Evolutionary conservation across 2,888 invertebrate species (phyloP), one percentile per base, ranked within the genome.

Genomic region (Druceiella hillmani): DNA sequence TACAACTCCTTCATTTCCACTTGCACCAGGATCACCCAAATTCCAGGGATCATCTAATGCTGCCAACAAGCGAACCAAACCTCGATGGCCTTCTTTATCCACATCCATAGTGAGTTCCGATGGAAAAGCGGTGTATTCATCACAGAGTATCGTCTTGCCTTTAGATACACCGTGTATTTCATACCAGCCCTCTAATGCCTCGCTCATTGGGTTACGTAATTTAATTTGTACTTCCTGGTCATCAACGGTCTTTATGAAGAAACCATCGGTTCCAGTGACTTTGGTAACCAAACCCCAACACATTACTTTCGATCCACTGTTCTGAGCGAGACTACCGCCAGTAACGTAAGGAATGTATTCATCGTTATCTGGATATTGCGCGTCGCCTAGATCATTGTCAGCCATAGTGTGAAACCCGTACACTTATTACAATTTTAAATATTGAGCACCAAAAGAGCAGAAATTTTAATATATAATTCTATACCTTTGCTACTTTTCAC

Each of bases 11-110:
- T 55, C 51, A 47, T 64, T 51, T 2, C 40, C 51, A 43, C 50
- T 52, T 3, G 52, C 46, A 20, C 45, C 47, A 15, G 59, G 58
- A 11, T 65, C 66, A 32, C 70, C 71, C 14, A 71, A 58, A 44
- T 71, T 67, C 71, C 71, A 72, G 0, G 70, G 70, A 35, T 70
- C 68, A 43, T 72, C 71, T 1, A 72, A 50, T 2, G 68, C 69
- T 17, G 56, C 55, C 28, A 72, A 48, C 15, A 72, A 50, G 43
- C 58, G 60, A 2, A 69, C 63, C 33, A 72, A 52, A 4, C 58
- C 59, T 51, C 65, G 68, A 41, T 72, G 67, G 4, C 69, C 68
- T 35, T 67, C 69, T 0, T 55, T 50, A 52, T 71, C 70, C 27
- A 72, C 59, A 41, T 66, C 65, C 36, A 63, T 64, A 0, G 62